Base-by-base conservation (phyloP, 2,888 invertebrate species). In the Branchipolynoe longqiensis region DNA sequence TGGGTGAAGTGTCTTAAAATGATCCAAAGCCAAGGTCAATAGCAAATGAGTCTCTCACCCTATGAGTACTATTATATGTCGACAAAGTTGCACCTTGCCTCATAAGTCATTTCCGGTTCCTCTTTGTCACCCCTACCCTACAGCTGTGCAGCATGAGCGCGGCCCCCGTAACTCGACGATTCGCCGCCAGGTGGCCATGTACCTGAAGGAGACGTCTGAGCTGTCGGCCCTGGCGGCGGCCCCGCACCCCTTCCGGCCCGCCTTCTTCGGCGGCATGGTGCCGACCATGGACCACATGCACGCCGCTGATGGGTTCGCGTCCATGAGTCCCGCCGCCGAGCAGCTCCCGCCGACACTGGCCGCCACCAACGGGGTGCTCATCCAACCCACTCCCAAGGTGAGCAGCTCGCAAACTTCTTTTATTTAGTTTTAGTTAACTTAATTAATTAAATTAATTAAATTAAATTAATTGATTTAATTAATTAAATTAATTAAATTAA, bases 101-200 rank as follows among this genome's bases (percentile, higher is more conserved):
- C 8, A 12, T 8, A 48, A 8, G 48, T 48, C 48, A 48, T 18
- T 48, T 62, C 31, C 18, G 25, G 62, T 62, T 25, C n/a, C n/a
- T n/a, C n/a, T n/a, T n/a, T n/a, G n/a, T n/a, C n/a, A n/a, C n/a
- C n/a, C n/a, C n/a, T 69, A 40, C 73, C 40, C 38, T 62, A 25
- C 82, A 86, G 86, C 86, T 31, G 86, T 99, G 1, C 99, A 99
- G 94, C 99, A 99, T 93, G 99, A 99, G 94, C 95, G 99, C 88
- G 99, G 99, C 0, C 99, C 99, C 0, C 95, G 99, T 74, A 98
- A 97, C 93, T 98, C 99, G 0, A 99, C 99, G 0, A 95, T 99
- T 48, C 96, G 98, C 4, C 96, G 98, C 22, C 99, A 99, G 94
- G 97, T 98, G 96, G 97, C 97, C 1, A 94, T 97, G 89, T 96